These are phyloP conservation scores for Parnassius glacialis DNA, from an alignment of 2,888 invertebrate genomes.

Conservation along the genomic window DNA sequence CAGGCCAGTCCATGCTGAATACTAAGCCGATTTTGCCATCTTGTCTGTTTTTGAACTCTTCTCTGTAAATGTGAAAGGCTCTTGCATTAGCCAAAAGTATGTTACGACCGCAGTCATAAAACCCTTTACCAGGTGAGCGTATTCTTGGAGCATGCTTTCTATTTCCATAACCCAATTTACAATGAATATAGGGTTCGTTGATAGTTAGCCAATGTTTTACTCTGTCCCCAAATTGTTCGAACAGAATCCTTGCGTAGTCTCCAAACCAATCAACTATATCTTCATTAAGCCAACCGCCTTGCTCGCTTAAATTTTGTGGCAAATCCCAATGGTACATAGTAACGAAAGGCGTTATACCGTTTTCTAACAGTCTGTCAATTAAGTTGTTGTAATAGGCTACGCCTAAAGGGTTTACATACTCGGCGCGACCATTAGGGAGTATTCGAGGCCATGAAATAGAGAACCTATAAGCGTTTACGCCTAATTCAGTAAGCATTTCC, in stretches of 20 bases:
- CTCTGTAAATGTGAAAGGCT: constrained; percentile 55
- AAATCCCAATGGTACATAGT: constrained; percentile 76
- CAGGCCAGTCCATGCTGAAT: constrained; percentile 40
- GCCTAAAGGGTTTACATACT: constrained; percentile 75
- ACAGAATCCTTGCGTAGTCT: constrained; percentile 63
- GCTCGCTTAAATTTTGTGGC: constrained; percentile 65
- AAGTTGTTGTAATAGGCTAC: constrained; percentile 83
- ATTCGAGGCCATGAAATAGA: constrained; percentile 82
- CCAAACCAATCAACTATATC: constrained; percentile 60
- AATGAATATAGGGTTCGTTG: constrained; percentile 70
- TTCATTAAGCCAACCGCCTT: constrained; percentile 71
- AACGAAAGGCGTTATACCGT: constrained; percentile 80
- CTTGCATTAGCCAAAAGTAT: constrained; percentile 76
- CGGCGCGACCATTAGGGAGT: constrained; percentile 73
- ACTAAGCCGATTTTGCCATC: constrained; percentile 68
- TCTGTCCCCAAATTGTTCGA: constrained; percentile 61
- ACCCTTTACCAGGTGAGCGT: constrained; percentile 55
- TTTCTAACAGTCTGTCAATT: constrained; percentile 78
- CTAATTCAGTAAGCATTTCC: constrained; percentile 54
- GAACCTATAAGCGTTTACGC: constrained; percentile 69
- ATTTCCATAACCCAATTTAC: constrained; percentile 57
- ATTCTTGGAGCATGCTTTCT: constrained; percentile 45
- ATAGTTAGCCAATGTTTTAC: constrained; percentile 78
- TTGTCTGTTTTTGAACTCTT: constrained; percentile 46
- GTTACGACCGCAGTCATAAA: constrained; percentile 67